phyloP scores from a whole-genome alignment of 1,140 invertebrate species.

The Drosophila virilis region DNA sequence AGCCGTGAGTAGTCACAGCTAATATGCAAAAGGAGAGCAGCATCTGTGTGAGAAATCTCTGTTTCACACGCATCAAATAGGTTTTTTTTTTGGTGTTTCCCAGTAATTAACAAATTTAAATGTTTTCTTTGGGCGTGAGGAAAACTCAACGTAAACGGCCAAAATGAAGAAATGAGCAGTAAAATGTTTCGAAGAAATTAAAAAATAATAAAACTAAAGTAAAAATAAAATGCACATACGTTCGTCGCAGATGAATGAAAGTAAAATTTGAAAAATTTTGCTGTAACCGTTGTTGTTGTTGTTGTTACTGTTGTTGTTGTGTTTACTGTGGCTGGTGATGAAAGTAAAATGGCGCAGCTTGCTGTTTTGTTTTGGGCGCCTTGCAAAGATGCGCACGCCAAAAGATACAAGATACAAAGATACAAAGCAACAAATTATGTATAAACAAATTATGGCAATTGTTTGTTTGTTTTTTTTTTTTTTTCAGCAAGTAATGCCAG shows the following conservation, averaged over 20 bases:
- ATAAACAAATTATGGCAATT: slow-evolving; percentile 50
- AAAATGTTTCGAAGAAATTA: slow-evolving; percentile 31
- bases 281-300: slow-evolving; percentile 23
- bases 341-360: slow-evolving; percentile 74
- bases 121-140: slow-evolving; percentile 48
- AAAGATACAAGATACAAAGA: slow-evolving; percentile 18
- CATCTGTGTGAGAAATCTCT: slow-evolving; percentile 26
- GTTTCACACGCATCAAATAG: slow-evolving; percentile 39
- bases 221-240: slow-evolving; percentile 41
- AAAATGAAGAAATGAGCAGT: slow-evolving; percentile 10
- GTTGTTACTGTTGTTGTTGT: slow-evolving; percentile 20
- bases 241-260: slow-evolving; percentile 64
- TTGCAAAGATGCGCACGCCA: slow-evolving; percentile 33
- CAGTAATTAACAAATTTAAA: slow-evolving; percentile 22
- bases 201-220: slow-evolving; percentile 48
- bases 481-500: slow-evolving; percentile 40
- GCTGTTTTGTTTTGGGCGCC: slow-evolving; percentile 27
- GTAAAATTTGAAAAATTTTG: slow-evolving; percentile 72
- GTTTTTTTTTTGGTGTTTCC: background rate
- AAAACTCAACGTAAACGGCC: slow-evolving; percentile 1
- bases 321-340: slow-evolving; percentile 52
- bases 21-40: slow-evolving; percentile 21
- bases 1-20: slow-evolving; percentile 2
- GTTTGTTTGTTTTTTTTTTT: slow-evolving; percentile 28
- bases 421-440: slow-evolving; percentile 22